phyloP scores from a whole-genome alignment of 2,888 invertebrate genomes.

The Masnerella sp. region DNA sequence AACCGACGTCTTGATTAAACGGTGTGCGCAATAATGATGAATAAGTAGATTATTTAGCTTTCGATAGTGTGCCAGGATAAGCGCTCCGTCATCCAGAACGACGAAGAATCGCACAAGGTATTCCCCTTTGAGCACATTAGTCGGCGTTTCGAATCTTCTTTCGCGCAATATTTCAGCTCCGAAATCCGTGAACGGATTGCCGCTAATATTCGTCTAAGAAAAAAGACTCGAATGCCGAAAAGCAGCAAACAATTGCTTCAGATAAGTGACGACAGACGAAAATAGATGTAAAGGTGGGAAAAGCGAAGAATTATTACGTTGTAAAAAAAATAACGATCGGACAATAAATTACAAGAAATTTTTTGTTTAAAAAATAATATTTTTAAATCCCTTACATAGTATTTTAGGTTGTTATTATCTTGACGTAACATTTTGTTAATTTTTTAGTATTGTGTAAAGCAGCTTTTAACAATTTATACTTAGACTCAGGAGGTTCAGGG shows the following conservation, averaged over 20 bases:
- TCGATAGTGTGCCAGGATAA: slow-evolving; percentile 35
- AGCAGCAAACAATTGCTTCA: slow-evolving; percentile 63
- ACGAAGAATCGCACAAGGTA: slow-evolving; percentile 35
- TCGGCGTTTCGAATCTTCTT: slow-evolving; percentile 37
- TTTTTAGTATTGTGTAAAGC: too few relatives aligned
- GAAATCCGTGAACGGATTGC: slow-evolving; percentile 54
- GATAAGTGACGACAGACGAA: slow-evolving; percentile 11
- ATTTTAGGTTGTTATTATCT: too few relatives aligned
- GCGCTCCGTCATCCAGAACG: slow-evolving; percentile 23
- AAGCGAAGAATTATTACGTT: too few relatives aligned
- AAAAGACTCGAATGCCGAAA: slow-evolving; percentile 57
- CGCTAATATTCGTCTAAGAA: slow-evolving; percentile 61
- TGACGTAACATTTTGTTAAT: too few relatives aligned
- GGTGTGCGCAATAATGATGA: slow-evolving; percentile 33
- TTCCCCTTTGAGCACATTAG: slow-evolving; percentile 51
- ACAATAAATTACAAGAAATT: too few relatives aligned
- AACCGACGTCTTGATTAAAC: slow-evolving; percentile 38
- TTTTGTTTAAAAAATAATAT: too few relatives aligned
- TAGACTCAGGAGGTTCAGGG: too few relatives aligned
- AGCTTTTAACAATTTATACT: too few relatives aligned
- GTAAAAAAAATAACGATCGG: too few relatives aligned
- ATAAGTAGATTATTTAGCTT: slow-evolving; percentile 44
- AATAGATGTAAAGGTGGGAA: not conserved
- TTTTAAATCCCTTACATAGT: too few relatives aligned
- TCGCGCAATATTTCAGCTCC: slow-evolving; percentile 30